Percentiles rank a stretch among this genome's conserved stretches.
Evolutionary conservation across 2,113 vertebrate species (phyloP).

Genomic region (Pachyramphus minor): DNA sequence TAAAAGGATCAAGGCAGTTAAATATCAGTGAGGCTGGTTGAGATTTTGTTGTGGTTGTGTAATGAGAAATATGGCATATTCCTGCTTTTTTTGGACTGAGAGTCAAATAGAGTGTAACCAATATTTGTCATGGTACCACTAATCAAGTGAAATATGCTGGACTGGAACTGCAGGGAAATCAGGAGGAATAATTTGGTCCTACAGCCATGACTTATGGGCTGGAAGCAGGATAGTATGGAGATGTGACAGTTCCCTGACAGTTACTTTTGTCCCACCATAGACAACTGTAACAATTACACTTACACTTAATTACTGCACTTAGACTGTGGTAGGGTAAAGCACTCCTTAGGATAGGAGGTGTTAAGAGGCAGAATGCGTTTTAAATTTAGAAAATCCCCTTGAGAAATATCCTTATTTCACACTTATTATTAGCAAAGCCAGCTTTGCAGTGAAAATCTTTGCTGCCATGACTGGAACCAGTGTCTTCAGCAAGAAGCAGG

Average conservation of each 20-base stretch:
- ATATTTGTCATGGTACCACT: background rate
- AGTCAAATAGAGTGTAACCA: background rate
- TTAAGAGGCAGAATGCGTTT: slow-evolving; percentile 40
- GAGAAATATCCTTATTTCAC: slow-evolving; percentile 64
- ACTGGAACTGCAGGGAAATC: background rate
- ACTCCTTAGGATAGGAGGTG: slow-evolving; percentile 1
- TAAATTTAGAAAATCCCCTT: slow-evolving; percentile 64
- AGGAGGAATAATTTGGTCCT: background rate
- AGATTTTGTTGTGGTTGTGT: background rate
- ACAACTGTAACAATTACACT: slow-evolving; percentile 38
- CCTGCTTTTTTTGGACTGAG: background rate
- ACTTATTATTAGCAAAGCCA: slow-evolving; percentile 60
- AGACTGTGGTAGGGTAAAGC: slow-evolving; percentile 2
- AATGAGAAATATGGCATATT: background rate
- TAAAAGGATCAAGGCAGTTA: background rate
- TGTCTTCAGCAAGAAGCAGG: slow-evolving; percentile 19
- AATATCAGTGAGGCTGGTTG: background rate
- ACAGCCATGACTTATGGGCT: background rate
- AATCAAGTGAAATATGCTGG: background rate
- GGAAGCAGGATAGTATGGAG: background rate
- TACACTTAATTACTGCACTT: slow-evolving; percentile 46
- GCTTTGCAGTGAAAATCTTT: slow-evolving; percentile 49
- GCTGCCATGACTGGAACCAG: background rate
- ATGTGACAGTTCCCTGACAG: background rate
- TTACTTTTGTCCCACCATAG: background rate